phyloP scores from a whole-genome alignment of 1,140 invertebrate genomes.

The Dysdera silvatica region DNA sequence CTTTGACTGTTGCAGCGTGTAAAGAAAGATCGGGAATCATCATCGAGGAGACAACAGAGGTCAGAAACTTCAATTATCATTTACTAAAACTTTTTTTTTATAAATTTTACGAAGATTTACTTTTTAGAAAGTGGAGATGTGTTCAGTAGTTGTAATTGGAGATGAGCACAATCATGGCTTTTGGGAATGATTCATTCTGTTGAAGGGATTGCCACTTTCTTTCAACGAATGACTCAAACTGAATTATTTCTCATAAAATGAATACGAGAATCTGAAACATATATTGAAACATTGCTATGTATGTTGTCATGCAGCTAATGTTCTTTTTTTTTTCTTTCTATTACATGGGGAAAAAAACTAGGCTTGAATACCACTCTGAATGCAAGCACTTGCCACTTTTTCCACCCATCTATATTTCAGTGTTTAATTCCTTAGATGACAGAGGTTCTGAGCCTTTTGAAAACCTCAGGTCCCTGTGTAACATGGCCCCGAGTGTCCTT shows the following conservation, averaged over 20 bases:
- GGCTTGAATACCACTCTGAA: no score
- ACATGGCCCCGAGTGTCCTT: no score
- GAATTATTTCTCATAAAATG: neutral
- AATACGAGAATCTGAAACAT: neutral
- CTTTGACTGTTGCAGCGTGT: slow-evolving; percentile 47
- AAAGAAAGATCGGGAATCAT: slow-evolving; percentile 47
- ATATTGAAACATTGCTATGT: no score
- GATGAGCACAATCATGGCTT: neutral
- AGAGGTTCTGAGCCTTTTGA: no score
- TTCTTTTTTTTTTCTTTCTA: no score
- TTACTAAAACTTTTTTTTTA: neutral
- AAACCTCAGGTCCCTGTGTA: no score
- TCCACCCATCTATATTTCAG: no score
- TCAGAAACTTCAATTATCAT: slow-evolving; percentile 47
- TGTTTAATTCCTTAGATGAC: no score
- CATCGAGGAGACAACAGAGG: slow-evolving; percentile 63
- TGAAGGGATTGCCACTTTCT: no score
- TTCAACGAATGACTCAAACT: neutral
- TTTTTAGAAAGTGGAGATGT: neutral
- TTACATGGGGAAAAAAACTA: no score
- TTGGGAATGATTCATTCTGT: neutral
- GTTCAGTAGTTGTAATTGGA: neutral
- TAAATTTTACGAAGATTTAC: neutral
- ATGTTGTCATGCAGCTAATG: no score
- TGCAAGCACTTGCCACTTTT: no score